Evolutionary conservation across 2,797 vertebrate genomes (phyloP), one percentile per base, ranked within the genome.

Genomic region (Danio kyathit): DNA sequence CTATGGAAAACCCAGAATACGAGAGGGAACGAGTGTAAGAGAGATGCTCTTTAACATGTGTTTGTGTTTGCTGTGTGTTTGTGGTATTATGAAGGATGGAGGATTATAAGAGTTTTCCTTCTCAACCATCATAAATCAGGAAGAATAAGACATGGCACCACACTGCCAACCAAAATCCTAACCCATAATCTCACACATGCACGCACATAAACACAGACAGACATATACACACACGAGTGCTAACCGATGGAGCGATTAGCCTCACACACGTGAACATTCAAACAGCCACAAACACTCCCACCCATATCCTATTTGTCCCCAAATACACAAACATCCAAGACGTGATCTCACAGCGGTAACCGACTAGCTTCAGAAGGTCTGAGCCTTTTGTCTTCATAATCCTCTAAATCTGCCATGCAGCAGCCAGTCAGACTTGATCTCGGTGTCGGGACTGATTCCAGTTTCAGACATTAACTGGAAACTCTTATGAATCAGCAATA

Each of bases 61-160:
- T 83, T 83, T 83, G 84, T 69, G 61, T 75, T 81, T 71, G 11
- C 64, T 81, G 74, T 65, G 81, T 71, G 73, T 81, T 81, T 86
- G 82, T 64, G 82, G 82, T 59, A 21, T 79, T 72, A 64, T 57
- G 76, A 84, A 66, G 38, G 66, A 86, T 84, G 80, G 54, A 29
- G 67, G 67, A 82, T 77, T 82, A 82, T 29, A 64, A 74, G 65
- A 57, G 59, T 84, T 76, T 79, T 86, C 73, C 66, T 82, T 69
- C 61, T 57, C 73, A 76, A 80, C 29, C 49, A n/a, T 84, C 78
- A 82, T 80, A 81, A 79, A 84, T 84, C 82, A 83, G 56, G 44
- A 65, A 87, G 81, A 86, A 87, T 85, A 81, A 80, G 76, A 88
- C 84, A 82, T 46, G 79, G 80, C 14, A 51, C 59, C 71, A 67